A percentile compares a stretch with the other conserved stretches of the same genome.
Evolutionary conservation across 2,888 invertebrate genomes (phyloP).

Genomic region (Synergus laeviventris): DNA sequence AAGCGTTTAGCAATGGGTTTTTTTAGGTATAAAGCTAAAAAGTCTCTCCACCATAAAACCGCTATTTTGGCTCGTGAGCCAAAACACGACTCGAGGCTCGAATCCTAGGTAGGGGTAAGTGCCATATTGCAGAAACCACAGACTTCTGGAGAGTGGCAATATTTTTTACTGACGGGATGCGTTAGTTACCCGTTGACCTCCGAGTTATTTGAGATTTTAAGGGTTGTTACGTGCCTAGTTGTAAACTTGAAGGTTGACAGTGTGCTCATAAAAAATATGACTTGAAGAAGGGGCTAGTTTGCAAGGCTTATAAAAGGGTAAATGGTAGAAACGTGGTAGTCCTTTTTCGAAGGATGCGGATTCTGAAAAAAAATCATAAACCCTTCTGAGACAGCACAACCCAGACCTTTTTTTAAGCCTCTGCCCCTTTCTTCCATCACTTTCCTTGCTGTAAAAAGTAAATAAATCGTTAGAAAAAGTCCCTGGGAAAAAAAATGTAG

Average conservation of each 20-base stretch:
- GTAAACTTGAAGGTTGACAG: constrained; percentile 54
- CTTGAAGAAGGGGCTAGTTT: constrained; percentile 69
- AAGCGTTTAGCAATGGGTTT: background rate
- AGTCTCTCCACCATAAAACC: constrained; percentile 66
- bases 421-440: constrained; percentile 53
- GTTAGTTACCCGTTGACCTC: constrained; percentile 39
- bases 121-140: constrained; percentile 65
- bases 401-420: constrained; percentile 47
- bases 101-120: constrained; percentile 52
- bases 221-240: constrained; percentile 57
- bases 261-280: constrained; percentile 69
- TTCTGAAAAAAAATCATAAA: constrained; percentile 63
- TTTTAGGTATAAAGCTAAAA: constrained; percentile 32
- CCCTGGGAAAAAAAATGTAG: constrained; percentile 39
- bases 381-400: constrained; percentile 60
- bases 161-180: constrained; percentile 58
- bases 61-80: constrained; percentile 65
- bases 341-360: background rate
- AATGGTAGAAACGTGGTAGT: constrained; percentile 54
- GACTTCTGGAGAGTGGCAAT: constrained; percentile 61
- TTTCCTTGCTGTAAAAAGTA: constrained; percentile 53
- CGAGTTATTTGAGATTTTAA: constrained; percentile 50
- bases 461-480: constrained; percentile 60
- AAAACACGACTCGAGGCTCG: constrained; percentile 44
- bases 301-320: constrained; percentile 73